Evolutionary conservation across 2,113 vertebrate species (phyloP).

Genomic region (Cettia cetti): DNA sequence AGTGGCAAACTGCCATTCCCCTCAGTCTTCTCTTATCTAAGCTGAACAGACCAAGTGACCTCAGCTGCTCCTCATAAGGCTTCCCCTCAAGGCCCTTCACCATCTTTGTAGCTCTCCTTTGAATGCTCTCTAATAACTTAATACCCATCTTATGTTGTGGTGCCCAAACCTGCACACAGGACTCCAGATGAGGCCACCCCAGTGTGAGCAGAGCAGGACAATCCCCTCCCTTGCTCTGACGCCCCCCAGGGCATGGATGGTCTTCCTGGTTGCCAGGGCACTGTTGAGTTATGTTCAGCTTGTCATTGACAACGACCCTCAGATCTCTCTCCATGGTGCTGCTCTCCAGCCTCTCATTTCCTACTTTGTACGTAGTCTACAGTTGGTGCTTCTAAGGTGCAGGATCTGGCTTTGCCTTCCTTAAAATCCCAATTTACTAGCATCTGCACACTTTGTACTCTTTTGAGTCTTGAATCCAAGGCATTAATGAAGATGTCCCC

Average conservation of each 20-base stretch:
- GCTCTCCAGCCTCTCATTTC: not conserved
- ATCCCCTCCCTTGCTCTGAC: not conserved
- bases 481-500: not conserved
- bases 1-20: not conserved
- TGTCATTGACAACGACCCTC: not conserved
- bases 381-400: not conserved
- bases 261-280: not conserved
- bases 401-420: not conserved
- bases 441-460: not conserved
- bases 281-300: rapidly evolving
- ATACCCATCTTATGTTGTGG: not conserved
- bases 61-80: not conserved
- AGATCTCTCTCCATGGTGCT: not conserved
- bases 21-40: not conserved
- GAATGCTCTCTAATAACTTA: not conserved
- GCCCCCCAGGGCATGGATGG: rapidly evolving
- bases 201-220: rapidly evolving
- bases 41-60: not conserved
- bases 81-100: not conserved
- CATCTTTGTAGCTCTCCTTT: not conserved
- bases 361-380: not conserved
- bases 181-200: rapidly evolving
- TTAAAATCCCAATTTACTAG: not conserved
- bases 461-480: not conserved
- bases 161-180: rapidly evolving